Conservation (phyloP, 2,113 vertebrate genomes). For the Hemichromis elongatus region DNA sequence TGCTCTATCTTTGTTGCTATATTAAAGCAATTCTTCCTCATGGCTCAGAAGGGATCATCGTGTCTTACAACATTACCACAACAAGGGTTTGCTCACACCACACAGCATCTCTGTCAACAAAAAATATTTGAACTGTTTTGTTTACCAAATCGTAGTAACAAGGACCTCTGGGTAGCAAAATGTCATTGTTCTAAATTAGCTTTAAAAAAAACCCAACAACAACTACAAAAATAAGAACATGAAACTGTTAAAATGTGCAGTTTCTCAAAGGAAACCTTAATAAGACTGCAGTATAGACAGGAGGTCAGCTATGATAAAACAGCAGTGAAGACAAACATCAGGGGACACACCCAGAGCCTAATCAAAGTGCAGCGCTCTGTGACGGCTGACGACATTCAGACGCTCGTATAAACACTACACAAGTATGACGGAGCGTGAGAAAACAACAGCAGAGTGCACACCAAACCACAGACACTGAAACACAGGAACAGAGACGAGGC, state of each 20-base stretch:
- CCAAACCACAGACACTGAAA: background rate
- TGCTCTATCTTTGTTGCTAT: background rate
- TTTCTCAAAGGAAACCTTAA: background rate
- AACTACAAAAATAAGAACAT: no score
- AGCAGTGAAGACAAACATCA: slow-evolving; percentile 47
- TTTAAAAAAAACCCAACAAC: background rate
- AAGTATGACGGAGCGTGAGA: slow-evolving; percentile 27
- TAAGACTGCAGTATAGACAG: background rate
- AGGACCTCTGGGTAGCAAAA: background rate
- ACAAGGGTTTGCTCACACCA: background rate
- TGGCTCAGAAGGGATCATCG: background rate
- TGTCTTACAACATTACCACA: background rate
- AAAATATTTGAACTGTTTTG: background rate
- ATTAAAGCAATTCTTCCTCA: background rate
- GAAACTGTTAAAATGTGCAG: background rate
- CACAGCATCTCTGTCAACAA: background rate
- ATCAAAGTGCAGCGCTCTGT: slow-evolving; percentile 46
- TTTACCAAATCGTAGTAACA: background rate
- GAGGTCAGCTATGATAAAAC: background rate
- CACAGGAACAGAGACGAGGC: background rate
- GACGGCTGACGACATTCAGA: slow-evolving; percentile 48
- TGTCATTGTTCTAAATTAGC: background rate
- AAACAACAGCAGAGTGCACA: slow-evolving; percentile 8
- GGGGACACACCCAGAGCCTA: slow-evolving; percentile 35
- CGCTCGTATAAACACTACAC: slow-evolving; percentile 54